These are phyloP conservation scores for Aethina tumida DNA, from an alignment of 1,140 invertebrate genomes.

Conservation along the genomic window DNA sequence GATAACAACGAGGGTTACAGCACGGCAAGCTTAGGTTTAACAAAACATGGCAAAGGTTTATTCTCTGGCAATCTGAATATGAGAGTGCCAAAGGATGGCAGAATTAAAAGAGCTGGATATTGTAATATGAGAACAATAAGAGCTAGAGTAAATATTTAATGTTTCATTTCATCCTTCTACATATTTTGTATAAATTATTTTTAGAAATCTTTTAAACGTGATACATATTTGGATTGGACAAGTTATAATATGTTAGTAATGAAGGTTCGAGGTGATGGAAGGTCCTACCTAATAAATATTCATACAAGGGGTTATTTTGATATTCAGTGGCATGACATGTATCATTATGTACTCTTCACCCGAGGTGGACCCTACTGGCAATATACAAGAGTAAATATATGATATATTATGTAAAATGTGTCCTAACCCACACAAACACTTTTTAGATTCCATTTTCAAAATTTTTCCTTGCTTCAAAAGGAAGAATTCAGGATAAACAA, in stretches of 20 bases:
- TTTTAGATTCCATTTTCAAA: slow-evolving; percentile 91
- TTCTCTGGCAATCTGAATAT: slow-evolving; percentile 58
- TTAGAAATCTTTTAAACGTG: slow-evolving; percentile 76
- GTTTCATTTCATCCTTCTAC: slow-evolving; percentile 5
- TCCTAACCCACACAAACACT: slow-evolving; percentile 7
- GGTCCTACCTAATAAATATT: slow-evolving; percentile 75
- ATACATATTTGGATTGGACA: slow-evolving; percentile 58
- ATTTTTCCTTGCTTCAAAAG: slow-evolving; percentile 76
- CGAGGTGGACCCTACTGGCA: slow-evolving; percentile 97
- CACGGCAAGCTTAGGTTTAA: slow-evolving; percentile 51
- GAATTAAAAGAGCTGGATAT: slow-evolving; percentile 62
- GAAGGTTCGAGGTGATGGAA: slow-evolving; percentile 81
- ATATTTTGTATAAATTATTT: slow-evolving; percentile 13
- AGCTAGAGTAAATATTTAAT: slow-evolving; percentile 46
- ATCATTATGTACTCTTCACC: slow-evolving; percentile 74
- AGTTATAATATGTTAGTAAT: slow-evolving; percentile 76
- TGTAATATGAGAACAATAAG: slow-evolving; percentile 61
- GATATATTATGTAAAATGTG: slow-evolving; percentile 1
- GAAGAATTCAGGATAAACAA: slow-evolving; percentile 80
- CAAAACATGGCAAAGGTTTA: slow-evolving; percentile 55
- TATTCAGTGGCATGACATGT: slow-evolving; percentile 75
- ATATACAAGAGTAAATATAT: slow-evolving; percentile 58
- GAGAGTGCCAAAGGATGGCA: slow-evolving; percentile 69
- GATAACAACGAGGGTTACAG: slow-evolving; percentile 76
- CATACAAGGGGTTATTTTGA: slow-evolving; percentile 60